phyloP scores from a whole-genome alignment of 1,140 invertebrate species.

The Diprion similis region DNA sequence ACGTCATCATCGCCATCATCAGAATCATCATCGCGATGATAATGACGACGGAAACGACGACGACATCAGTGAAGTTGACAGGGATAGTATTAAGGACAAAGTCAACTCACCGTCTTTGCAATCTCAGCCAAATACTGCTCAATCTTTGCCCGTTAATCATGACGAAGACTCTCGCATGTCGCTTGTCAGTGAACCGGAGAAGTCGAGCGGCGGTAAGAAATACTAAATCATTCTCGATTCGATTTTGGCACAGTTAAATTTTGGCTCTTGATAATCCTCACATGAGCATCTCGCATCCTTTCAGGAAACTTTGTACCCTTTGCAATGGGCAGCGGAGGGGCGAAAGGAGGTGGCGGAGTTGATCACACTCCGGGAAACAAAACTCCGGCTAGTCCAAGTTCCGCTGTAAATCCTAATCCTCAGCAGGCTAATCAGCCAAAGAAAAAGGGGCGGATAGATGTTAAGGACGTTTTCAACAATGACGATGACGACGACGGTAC shows the following conservation, averaged over 20 bases:
- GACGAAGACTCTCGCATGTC: conserved; percentile 60
- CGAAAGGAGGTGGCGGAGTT: conserved; percentile 36
- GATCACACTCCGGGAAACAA: conserved; percentile 55
- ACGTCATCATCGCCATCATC: conserved; percentile 58
- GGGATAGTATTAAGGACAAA: conserved; percentile 50
- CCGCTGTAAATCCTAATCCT: conserved; percentile 36
- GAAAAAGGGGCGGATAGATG: conserved; percentile 80
- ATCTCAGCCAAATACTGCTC: conserved; percentile 33
- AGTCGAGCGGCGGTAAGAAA: conserved; percentile 51
- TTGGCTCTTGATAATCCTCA: neutral
- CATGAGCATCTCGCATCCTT: neutral
- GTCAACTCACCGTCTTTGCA: conserved; percentile 39
- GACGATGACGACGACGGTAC: conserved; percentile 83
- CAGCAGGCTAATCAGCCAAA: conserved; percentile 46
- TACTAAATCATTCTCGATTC: neutral
- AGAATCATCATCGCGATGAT: conserved; percentile 60
- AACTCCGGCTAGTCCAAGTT: conserved; percentile 55
- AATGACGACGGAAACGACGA: conserved; percentile 51
- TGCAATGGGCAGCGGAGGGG: conserved; percentile 50
- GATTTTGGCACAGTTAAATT: neutral
- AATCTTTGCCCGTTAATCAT: conserved; percentile 34
- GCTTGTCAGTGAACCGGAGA: conserved; percentile 56
- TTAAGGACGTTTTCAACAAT: conserved; percentile 90
- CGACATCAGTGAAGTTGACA: conserved; percentile 39
- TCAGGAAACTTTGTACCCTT: conserved; percentile 60